Conservation (phyloP, 2,888 invertebrate genomes). For the Archaeoteleia sp. region DNA sequence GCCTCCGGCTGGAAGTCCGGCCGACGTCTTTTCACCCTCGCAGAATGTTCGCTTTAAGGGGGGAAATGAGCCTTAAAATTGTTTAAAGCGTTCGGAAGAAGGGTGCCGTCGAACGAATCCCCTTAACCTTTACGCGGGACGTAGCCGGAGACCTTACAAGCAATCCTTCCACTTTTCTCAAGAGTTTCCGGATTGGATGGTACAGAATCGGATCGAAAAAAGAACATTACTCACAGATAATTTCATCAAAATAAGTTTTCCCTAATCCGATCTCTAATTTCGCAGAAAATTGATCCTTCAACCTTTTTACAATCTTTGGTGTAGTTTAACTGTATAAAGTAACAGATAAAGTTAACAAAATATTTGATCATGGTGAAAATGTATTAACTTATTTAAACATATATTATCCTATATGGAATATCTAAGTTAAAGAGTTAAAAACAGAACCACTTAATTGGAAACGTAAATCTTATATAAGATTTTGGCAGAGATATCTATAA, state of each 20-base stretch:
- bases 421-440: no score
- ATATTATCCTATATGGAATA: no score
- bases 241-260: constrained; percentile 16
- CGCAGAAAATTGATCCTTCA: no score
- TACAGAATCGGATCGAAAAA: constrained; percentile 21
- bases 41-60: constrained; percentile 74
- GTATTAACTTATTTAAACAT: no score
- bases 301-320: no score
- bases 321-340: no score
- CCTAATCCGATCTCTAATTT: constrained; percentile 23
- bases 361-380: no score
- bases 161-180: constrained; percentile 43
- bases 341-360: no score
- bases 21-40: constrained; percentile 56
- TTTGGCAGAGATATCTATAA: no score
- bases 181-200: constrained; percentile 34
- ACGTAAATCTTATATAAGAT: no score
- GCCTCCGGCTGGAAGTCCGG: constrained; percentile 60
- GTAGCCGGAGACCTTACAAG: constrained; percentile 34
- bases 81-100: constrained; percentile 73
- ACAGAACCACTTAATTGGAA: no score
- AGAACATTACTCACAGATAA: constrained; percentile 4
- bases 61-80: constrained; percentile 75
- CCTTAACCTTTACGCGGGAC: constrained; percentile 55
- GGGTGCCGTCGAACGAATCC: constrained; percentile 59